Percentiles rank a stretch among this genome's conserved stretches.
phyloP scores from a whole-genome alignment of 1,140 invertebrate species.

The Steinernema feltiae region DNA sequence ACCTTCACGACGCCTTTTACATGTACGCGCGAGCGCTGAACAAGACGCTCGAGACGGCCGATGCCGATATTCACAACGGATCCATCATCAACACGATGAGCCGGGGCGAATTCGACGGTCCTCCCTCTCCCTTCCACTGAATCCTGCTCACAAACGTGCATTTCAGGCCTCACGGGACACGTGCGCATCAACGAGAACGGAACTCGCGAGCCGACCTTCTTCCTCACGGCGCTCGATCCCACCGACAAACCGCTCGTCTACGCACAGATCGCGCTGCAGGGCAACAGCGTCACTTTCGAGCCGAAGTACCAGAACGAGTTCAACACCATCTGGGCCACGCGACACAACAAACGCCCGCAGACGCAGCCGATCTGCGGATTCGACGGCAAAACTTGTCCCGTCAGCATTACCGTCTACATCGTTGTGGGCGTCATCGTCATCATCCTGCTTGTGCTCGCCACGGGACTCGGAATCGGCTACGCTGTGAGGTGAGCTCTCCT shows the following conservation, averaged over 20 bases:
- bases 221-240: slow-evolving; percentile 17
- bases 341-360: slow-evolving; percentile 17
- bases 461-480: neutral
- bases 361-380: slow-evolving; percentile 24
- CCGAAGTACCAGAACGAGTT: slow-evolving; percentile 14
- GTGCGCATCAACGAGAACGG: slow-evolving; percentile 20
- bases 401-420: slow-evolving; percentile 22
- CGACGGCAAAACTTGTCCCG: slow-evolving; percentile 16
- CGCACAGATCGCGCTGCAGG: slow-evolving; percentile 16
- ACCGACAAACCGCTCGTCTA: slow-evolving; percentile 6
- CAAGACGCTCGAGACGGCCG: neutral
- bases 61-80: neutral
- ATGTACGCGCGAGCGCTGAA: slow-evolving; percentile 25
- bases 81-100: slow-evolving; percentile 8
- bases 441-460: slow-evolving; percentile 16
- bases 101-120: slow-evolving; percentile 10
- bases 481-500: slow-evolving; percentile 21
- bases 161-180: slow-evolving; percentile 24
- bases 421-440: neutral
- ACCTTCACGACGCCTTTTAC: slow-evolving; percentile 36
- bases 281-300: slow-evolving; percentile 15
- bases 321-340: slow-evolving; percentile 17
- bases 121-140: neutral
- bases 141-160: neutral
- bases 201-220: slow-evolving; percentile 22